A percentile compares a stretch with the other conserved stretches of the same genome.
Conservation (phyloP, 2,888 invertebrate genomes). For the Venusia cambrica region DNA sequence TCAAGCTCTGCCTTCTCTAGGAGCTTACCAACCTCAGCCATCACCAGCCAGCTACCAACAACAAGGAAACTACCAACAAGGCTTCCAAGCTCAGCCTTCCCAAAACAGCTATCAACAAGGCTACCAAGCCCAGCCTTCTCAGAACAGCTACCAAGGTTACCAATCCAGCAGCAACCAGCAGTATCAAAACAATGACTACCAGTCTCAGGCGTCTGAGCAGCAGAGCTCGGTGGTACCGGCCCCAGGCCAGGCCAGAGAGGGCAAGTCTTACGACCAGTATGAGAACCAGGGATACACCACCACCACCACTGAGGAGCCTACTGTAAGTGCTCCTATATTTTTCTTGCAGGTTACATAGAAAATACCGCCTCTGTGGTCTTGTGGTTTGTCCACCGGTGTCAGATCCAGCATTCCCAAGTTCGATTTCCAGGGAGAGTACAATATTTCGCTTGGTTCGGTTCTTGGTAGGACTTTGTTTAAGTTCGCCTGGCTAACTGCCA, state of each 20-base stretch:
- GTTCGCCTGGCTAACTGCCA: no score
- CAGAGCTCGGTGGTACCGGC: constrained; percentile 27
- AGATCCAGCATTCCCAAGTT: no score
- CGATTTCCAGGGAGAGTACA: no score
- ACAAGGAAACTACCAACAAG: constrained; percentile 10
- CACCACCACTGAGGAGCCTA: constrained; percentile 47
- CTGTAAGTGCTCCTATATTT: constrained; percentile 47
- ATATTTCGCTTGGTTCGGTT: no score
- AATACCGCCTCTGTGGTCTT: no score
- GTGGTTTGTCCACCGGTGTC: no score
- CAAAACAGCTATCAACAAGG: constrained; percentile 20
- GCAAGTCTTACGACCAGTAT: constrained; percentile 33
- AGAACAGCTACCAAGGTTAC: constrained; percentile 22
- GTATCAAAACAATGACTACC: constrained; percentile 23
- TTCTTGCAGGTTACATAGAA: background rate
- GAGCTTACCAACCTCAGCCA: constrained; percentile 11
- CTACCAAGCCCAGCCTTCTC: constrained; percentile 29
- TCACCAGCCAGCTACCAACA: constrained; percentile 20
- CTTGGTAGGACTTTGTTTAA: no score
- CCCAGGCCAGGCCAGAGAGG: constrained; percentile 37
- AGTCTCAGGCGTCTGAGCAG: constrained; percentile 32
- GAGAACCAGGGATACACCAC: constrained; percentile 18
- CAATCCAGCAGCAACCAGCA: constrained; percentile 2
- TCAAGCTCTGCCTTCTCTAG: constrained; percentile 39
- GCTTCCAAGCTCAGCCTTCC: constrained; percentile 28